These are phyloP conservation scores for Onthophagus taurus DNA, from an alignment of 1,140 invertebrate genomes.

Conservation along the genomic window DNA sequence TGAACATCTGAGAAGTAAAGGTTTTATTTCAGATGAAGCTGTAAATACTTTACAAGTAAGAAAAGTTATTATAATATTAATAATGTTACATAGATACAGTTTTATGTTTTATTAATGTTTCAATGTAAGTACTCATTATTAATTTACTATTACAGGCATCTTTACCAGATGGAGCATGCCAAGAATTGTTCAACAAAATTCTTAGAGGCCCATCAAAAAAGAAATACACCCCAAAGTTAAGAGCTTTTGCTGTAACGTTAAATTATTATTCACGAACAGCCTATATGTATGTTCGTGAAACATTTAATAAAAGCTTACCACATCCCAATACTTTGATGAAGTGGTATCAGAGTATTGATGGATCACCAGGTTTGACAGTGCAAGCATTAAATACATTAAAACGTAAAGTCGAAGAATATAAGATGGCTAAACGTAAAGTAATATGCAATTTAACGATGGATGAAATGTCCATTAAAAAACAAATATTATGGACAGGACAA, in stretches of 20 bases:
- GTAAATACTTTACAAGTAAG: background rate
- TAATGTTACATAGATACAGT: too few species aligned
- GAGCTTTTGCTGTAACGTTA: conserved; percentile 14
- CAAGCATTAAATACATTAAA: conserved; percentile 33
- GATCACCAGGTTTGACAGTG: conserved; percentile 33
- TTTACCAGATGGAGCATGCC: background rate
- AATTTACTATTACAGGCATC: background rate
- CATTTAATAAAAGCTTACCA: conserved; percentile 31
- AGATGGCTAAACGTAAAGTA: conserved; percentile 4
- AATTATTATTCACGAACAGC: conserved; percentile 9
- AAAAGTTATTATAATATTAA: background rate
- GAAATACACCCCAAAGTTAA: conserved; percentile 4
- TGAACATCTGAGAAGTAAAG: background rate
- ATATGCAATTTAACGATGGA: conserved; percentile 31
- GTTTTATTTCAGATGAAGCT: background rate
- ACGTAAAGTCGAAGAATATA: conserved; percentile 14
- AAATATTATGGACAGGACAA: conserved; percentile 29
- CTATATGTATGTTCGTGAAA: conserved; percentile 6
- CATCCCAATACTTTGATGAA: conserved; percentile 34
- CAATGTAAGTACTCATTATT: background rate
- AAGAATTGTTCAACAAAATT: conserved; percentile 1
- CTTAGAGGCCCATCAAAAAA: conserved; percentile 1
- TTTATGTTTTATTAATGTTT: too few species aligned
- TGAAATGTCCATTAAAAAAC: conserved; percentile 35
- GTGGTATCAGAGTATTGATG: conserved; percentile 35